Conservation (phyloP, 2,797 vertebrate genomes). For the Anguilla anguilla region DNA sequence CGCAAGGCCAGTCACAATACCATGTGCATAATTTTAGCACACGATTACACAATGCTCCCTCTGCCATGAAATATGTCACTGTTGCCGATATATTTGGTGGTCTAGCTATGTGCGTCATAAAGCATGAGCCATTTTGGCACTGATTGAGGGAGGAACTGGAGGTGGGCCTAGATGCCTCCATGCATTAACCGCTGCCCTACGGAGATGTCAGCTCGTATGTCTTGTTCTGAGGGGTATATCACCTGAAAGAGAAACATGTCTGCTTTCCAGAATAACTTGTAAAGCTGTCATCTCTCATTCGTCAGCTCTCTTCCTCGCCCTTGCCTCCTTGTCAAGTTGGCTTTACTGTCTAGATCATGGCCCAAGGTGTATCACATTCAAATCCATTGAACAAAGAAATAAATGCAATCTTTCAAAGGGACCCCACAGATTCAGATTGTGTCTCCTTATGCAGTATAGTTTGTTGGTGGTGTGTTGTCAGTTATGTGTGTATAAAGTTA, state of each 20-base stretch:
- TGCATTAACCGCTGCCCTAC: conserved; percentile 49
- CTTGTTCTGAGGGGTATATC: conserved; percentile 52
- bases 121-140: conserved; percentile 51
- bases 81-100: conserved; percentile 61
- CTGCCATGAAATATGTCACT: conserved; percentile 67
- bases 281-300: conserved; percentile 67
- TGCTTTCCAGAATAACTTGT: conserved; percentile 70
- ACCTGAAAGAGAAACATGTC: conserved; percentile 55
- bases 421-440: neutral
- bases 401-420: conserved; percentile 49
- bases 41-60: conserved; percentile 72
- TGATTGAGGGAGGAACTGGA: conserved; percentile 66
- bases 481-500: neutral
- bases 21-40: conserved; percentile 73
- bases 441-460: neutral
- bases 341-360: conserved; percentile 58
- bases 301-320: conserved; percentile 29
- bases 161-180: conserved; percentile 48
- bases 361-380: conserved; percentile 36
- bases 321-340: conserved; percentile 31
- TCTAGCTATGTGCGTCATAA: conserved; percentile 50
- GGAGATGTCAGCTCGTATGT: conserved; percentile 64
- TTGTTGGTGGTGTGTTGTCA: neutral
- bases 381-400: conserved; percentile 66
- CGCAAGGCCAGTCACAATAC: conserved; percentile 80